These are phyloP conservation scores for Misgurnus mizolepis DNA, from an alignment of 2,113 vertebrate species.

Conservation along the genomic window DNA sequence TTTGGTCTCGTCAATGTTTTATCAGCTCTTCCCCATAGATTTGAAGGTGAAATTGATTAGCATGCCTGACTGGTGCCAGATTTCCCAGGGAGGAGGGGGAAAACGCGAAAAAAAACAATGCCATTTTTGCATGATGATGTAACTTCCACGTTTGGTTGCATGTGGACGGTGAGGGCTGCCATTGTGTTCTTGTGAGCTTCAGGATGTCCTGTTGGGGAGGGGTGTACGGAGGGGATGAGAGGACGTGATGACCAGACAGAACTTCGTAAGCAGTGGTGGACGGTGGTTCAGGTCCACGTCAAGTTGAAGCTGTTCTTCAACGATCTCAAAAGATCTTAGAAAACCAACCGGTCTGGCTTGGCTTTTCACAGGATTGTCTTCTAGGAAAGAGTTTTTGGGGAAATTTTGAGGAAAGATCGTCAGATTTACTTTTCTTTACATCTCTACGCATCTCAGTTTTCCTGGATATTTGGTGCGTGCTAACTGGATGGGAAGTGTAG, in stretches of 20 bases:
- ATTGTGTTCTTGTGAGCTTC: conserved; percentile 92
- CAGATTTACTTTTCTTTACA: background rate
- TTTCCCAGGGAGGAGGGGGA: conserved; percentile 59
- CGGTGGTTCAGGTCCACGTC: background rate
- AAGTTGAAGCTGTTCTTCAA: background rate
- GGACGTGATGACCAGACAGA: conserved; percentile 64
- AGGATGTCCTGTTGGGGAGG: conserved; percentile 93
- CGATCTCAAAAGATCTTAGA: background rate
- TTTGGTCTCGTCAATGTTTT: conserved; percentile 33
- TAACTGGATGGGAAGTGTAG: conserved; percentile 50
- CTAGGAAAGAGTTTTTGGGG: background rate
- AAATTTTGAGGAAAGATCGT: background rate
- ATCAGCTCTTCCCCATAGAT: conserved; percentile 29
- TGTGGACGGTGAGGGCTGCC: conserved; percentile 76
- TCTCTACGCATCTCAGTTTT: background rate
- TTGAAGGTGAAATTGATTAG: conserved; percentile 51
- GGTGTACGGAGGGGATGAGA: conserved; percentile 59
- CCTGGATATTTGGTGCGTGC: background rate
- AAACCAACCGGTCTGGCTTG: background rate
- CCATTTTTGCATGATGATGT: conserved; percentile 78
- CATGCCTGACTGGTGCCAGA: conserved; percentile 53
- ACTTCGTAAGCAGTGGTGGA: conserved; percentile 24
- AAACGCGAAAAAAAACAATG: conserved; percentile 69
- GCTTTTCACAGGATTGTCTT: background rate
- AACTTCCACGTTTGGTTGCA: conserved; percentile 81